Evolutionary conservation across 2,113 vertebrate species (phyloP), one percentile per base, ranked within the genome.

Genomic region (Hystrix brachyura): DNA sequence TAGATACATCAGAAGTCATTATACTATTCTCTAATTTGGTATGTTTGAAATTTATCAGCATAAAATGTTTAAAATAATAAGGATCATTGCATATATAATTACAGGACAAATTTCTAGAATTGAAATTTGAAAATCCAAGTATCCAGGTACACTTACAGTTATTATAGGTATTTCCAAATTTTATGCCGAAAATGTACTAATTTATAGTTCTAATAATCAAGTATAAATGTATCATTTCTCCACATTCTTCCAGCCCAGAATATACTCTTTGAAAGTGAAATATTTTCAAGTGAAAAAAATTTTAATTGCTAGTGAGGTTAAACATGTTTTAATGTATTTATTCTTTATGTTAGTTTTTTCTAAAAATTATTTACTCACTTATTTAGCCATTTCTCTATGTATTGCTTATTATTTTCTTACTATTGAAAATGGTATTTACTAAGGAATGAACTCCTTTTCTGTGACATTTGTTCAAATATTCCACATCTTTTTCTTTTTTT

Each of bases 21-120:
- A 53, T 19, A 85, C 21, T 85, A 11, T 64, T 88, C 46, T 65
- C 29, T 92, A 64, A 81, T 81, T 48, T 74, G 94, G 32, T 64
- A 19, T 67, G 46, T 79, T 95, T 97, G 32, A 79, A 91, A 91
- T 86, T 86, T 85, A 15, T 91, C 29, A 80, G 59, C 89, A 29
- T 81, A 83, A 95, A 87, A 67, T 84, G 9, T 85, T 71, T 97
- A 72, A 78, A 81, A 60, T 97, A 81, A 46, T 51, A 79, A 43
- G 62, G 25, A 91, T 93, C 3, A 76, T 78, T 94, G 90, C 53
- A 82, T 7, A 57, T 53, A 65, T 76, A 91, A 88, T 91, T 88
- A 82, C 15, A 65, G 8, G 69, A 57, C 83, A 87, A 92, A 60
- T 46, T 82, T 13, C 29, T 94, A 55, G 46, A 88, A 81, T 48